Evolutionary conservation across 2,113 vertebrate species (phyloP), one percentile per base, ranked within the genome.

Genomic region (Sebastes schlegelii): DNA sequence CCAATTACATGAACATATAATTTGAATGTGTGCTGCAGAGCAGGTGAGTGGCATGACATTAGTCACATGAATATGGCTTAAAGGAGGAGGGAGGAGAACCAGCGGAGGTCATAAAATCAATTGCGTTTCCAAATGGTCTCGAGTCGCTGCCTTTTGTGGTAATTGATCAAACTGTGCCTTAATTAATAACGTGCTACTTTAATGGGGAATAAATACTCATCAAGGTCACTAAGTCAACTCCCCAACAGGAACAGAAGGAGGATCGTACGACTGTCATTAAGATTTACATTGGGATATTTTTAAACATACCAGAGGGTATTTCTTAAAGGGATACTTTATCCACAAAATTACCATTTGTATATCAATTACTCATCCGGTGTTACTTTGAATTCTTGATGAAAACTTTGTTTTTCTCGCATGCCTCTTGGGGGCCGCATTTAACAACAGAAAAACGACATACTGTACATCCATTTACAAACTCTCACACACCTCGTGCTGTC

Each of bases 91-190:
- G 55, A 79, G 77, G 75, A 42, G 61, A 63, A 43, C 40, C 55
- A 60, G 6, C 43, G 2, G 64, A 74, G 79, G 75, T 85, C 82
- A 74, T 67, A 21, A 84, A 83, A 92, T 89, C 84, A 83, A 80
- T 81, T 64, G 67, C 65, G 80, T 87, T 83, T 82, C 60, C 74
- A 75, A 83, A 82, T 7, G 19, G 77, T 49, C 45, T 58, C n/a
- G 43, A 84, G 71, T 71, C 42, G 8, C 66, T 67, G 52, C 77
- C 63, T 77, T 61, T 58, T 54, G 45, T 69, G 74, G 84, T 89
- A 88, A 79, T 86, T 92, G 84, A 91, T 89, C 62, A 79, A 85
- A 75, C 79, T 43, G 58, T 1, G 16, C 14, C 74, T 69, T 89
- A 85, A 90, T 89, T 80, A 86, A 90, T 82, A 66, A 12, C 14